These are phyloP conservation scores for Bombyx mandarina DNA, from an alignment of 1,140 invertebrate genomes.

Conservation along the genomic window DNA sequence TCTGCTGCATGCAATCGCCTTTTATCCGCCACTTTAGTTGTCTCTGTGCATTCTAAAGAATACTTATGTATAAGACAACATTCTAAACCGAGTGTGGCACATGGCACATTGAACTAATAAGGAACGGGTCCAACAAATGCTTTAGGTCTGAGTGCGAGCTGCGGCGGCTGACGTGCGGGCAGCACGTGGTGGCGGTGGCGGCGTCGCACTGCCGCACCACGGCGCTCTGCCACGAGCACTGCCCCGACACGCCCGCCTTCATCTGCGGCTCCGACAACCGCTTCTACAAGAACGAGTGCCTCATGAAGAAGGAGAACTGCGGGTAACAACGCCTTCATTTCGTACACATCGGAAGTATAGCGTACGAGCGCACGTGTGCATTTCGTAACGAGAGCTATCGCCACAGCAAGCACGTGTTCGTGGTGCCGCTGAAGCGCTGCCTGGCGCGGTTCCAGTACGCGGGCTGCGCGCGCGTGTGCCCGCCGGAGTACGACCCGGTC, in stretches of 20 bases:
- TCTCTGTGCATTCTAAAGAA: too few relatives aligned
- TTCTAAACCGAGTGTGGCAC: too few relatives aligned
- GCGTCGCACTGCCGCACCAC: constrained; percentile 86
- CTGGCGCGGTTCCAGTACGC: constrained; percentile 86
- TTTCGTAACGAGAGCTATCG: too few relatives aligned
- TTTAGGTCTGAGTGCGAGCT: constrained; percentile 89
- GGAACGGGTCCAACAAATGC: too few relatives aligned
- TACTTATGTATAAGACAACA: too few relatives aligned
- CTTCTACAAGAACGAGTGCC: constrained; percentile 93
- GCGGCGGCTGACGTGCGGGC: constrained; percentile 85
- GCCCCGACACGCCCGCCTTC: constrained; percentile 77
- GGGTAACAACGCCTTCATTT: constrained; percentile 72
- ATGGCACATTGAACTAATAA: too few relatives aligned
- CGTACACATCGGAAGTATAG: too few relatives aligned
- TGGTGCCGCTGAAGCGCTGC: constrained; percentile 88
- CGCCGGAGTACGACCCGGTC: constrained; percentile 87
- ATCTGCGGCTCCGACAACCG: constrained; percentile 94
- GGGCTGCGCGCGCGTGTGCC: constrained; percentile 89
- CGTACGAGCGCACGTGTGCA: too few relatives aligned
- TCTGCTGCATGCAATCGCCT: too few relatives aligned
- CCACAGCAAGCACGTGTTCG: constrained; percentile 87
- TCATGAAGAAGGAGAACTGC: constrained; percentile 93
- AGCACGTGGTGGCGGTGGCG: constrained; percentile 84
- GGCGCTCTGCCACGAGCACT: constrained; percentile 80
- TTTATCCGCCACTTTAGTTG: too few relatives aligned